Evolutionary conservation across 1,140 invertebrate genomes (phyloP), one percentile per base, ranked within the genome.

Genomic region (Neuroterus valhalla): DNA sequence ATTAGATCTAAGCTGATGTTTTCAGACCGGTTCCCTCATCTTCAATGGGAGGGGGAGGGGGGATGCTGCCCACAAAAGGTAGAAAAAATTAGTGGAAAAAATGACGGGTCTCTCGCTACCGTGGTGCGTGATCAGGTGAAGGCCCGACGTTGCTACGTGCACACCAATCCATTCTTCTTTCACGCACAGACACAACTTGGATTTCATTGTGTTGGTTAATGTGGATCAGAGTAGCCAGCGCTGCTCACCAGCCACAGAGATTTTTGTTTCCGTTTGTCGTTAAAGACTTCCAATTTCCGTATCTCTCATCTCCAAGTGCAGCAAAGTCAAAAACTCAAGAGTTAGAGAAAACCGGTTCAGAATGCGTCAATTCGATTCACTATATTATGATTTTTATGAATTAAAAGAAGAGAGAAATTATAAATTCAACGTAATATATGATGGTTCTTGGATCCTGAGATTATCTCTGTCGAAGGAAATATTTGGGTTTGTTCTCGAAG

Each of bases 51-150:
- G 74, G 75, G n/a, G n/a, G 11, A 14, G 70, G 48, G 52, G 55
- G 26, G 45, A 66, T 72, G 74, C 80, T 45, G 45, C 67, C 43
- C 45, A 68, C 67, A 68, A 68, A 68, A 72, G 70, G 45, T 55
- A 55, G 70, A 50, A 85, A 84, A 74, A 81, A 85, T 76, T 74
- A 81, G 77, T 81, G 80, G 80, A 87, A 87, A 85, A 85, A 87
- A 86, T 84, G 84, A 86, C 82, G 83, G 86, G 82, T 79, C 79
- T 82, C 78, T 83, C 81, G 86, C 83, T 87, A 87, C 85, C 80
- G 86, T 85, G 73, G 80, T 86, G 81, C 85, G 84, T 76, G 84
- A 85, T 83, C 83, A 81, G 79, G 79, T 78, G 79, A 70, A 72
- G 66, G 70, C 68, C 66, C 44, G 55, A 38, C 15, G 55, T 70